A percentile compares a stretch with the other conserved stretches of the same genome.
These are phyloP conservation scores for Cylindroiulus punctatus DNA, from an alignment of 2,888 invertebrate species.

Conservation along the genomic window DNA sequence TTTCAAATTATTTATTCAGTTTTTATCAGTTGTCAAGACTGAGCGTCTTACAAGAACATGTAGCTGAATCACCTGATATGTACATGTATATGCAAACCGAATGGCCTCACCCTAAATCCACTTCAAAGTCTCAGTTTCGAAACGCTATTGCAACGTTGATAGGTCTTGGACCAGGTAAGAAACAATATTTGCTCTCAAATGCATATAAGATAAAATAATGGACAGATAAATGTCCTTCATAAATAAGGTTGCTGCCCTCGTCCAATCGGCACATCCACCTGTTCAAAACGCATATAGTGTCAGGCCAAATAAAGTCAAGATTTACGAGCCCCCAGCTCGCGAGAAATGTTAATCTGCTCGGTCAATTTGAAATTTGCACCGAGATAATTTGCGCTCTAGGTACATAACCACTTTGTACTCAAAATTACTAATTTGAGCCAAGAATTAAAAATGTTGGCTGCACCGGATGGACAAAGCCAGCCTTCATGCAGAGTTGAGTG, in stretches of 20 bases:
- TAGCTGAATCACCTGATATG: too few species aligned
- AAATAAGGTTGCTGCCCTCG: slow-evolving; percentile 3
- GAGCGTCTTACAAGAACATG: too few species aligned
- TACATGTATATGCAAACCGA: not conserved
- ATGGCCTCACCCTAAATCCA: not conserved
- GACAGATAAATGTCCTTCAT: not conserved
- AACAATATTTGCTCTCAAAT: not conserved
- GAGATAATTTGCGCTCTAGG: slow-evolving; percentile 1
- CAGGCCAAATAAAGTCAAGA: not conserved
- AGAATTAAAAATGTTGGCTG: not conserved
- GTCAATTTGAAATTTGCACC: not conserved
- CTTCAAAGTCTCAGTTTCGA: not conserved
- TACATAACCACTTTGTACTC: not conserved
- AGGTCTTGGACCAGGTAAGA: not conserved
- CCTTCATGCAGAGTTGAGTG: not conserved
- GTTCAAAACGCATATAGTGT: not conserved
- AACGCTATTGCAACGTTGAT: not conserved
- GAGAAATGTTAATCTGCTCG: not conserved
- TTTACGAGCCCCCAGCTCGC: not conserved
- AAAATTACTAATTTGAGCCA: not conserved
- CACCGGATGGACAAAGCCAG: not conserved
- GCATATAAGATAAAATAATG: not conserved
- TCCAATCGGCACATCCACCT: not conserved
- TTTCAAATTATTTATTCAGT: too few species aligned
- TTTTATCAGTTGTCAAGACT: too few species aligned